Conservation (phyloP, 2,113 vertebrate genomes). For the Perca schrenkii region DNA sequence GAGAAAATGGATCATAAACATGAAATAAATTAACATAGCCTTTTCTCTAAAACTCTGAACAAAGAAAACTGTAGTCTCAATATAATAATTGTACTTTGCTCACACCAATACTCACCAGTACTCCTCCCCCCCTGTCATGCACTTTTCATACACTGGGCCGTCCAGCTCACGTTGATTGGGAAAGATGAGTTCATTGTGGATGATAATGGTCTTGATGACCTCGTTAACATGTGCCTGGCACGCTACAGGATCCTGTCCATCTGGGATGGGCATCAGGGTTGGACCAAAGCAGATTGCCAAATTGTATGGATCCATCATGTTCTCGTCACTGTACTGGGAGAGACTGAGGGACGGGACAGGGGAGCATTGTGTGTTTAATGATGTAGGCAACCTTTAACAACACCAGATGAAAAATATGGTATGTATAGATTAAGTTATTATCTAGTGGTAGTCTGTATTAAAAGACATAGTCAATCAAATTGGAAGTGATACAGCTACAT, state of each 20-base stretch:
- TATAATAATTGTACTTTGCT: not conserved
- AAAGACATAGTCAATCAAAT: not conserved
- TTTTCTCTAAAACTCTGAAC: not conserved
- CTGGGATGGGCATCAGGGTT: constrained; percentile 96
- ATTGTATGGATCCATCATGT: constrained; percentile 99
- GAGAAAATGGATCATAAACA: not conserved
- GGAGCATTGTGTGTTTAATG: not conserved
- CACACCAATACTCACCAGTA: constrained; percentile 89
- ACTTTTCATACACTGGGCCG: constrained; percentile 95
- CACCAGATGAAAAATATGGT: too few species aligned
- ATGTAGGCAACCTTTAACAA: not conserved
- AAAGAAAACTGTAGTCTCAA: not conserved
- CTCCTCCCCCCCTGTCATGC: constrained; percentile 96
- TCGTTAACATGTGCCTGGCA: constrained; percentile 97
- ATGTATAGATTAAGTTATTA: not conserved
- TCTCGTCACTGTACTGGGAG: constrained; percentile 97
- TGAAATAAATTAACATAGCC: not conserved
- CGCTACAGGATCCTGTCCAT: constrained; percentile 93
- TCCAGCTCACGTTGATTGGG: constrained; percentile 93
- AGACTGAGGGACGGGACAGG: constrained; percentile 81
- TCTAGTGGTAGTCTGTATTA: not conserved
- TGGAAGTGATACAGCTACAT: not conserved
- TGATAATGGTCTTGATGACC: constrained; percentile 97
- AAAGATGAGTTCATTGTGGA: constrained; percentile 93
- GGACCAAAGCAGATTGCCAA: constrained; percentile 97